A percentile compares a stretch with the other conserved stretches of the same genome.
phyloP scores from a whole-genome alignment of 2,888 invertebrate species.

The Anagyrus pseudococci region DNA sequence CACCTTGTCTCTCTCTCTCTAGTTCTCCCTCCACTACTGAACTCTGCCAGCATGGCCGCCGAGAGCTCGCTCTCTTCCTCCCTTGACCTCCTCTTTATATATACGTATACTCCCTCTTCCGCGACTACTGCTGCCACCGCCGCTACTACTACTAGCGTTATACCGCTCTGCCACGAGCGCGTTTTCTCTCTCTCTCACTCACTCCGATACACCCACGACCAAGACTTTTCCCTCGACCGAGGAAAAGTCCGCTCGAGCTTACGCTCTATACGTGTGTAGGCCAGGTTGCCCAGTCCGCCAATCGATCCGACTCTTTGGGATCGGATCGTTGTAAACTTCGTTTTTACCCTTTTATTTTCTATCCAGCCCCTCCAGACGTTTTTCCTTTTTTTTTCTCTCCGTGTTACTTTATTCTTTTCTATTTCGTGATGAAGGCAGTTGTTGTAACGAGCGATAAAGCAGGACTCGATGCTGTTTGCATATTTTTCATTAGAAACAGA shows the following conservation, averaged over 20 bases:
- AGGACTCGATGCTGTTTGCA: too few relatives aligned
- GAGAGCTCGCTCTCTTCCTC: conserved; percentile 7
- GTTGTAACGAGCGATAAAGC: too few relatives aligned
- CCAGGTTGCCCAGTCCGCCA: not conserved
- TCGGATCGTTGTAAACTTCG: too few relatives aligned
- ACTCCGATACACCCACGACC: not conserved
- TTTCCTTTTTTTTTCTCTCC: too few relatives aligned
- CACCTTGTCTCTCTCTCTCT: conserved; percentile 45
- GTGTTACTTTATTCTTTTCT: too few relatives aligned
- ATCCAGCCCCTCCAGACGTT: too few relatives aligned
- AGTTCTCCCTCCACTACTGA: not conserved
- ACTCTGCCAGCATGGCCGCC: conserved; percentile 2
- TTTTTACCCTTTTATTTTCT: too few relatives aligned
- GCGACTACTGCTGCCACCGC: conserved; percentile 24
- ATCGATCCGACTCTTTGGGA: not conserved
- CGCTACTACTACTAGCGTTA: conserved; percentile 22
- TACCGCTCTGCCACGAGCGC: conserved; percentile 5
- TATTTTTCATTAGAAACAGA: too few relatives aligned
- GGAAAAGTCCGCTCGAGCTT: not conserved
- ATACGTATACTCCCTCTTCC: conserved; percentile 19
- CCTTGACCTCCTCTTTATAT: conserved; percentile 19
- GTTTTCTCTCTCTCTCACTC: not conserved
- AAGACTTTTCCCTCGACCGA: not conserved
- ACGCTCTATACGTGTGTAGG: not conserved
- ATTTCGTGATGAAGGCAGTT: too few relatives aligned